phyloP scores from a whole-genome alignment of 2,888 invertebrate species.

The Volucella inflata region DNA sequence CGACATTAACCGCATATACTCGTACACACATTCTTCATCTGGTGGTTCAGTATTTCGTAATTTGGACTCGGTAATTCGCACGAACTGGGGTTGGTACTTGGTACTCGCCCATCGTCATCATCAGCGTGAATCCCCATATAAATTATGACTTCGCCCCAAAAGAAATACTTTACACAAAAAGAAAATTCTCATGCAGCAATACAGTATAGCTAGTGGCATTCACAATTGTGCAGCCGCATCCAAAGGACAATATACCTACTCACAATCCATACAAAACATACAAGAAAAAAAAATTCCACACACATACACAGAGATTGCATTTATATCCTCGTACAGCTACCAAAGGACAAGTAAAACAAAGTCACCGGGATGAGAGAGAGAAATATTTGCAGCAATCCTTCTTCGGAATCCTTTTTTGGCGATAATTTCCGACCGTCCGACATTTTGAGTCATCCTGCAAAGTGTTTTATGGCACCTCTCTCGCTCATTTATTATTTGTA shows the following conservation, averaged over 20 bases:
- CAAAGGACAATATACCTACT: slow-evolving; percentile 64
- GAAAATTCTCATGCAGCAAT: slow-evolving; percentile 59
- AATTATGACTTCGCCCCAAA: slow-evolving; percentile 66
- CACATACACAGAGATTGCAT: slow-evolving; percentile 2
- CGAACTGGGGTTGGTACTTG: slow-evolving; percentile 1
- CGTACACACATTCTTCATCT: not conserved
- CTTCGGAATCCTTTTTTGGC: slow-evolving; percentile 75
- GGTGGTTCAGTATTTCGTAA: not conserved
- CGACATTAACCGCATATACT: slow-evolving; percentile 15
- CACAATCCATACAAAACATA: slow-evolving; percentile 48
- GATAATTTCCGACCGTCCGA: slow-evolving; percentile 75
- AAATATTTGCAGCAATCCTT: slow-evolving; percentile 76
- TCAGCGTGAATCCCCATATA: slow-evolving; percentile 62
- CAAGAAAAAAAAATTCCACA: slow-evolving; percentile 32
- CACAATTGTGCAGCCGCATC: slow-evolving; percentile 60
- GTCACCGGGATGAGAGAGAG: slow-evolving; percentile 13
- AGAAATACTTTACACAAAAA: slow-evolving; percentile 54
- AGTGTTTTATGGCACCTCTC: slow-evolving; percentile 76
- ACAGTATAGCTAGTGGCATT: slow-evolving; percentile 39
- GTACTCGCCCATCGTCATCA: slow-evolving; percentile 54
- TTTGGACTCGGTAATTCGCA: slow-evolving; percentile 9
- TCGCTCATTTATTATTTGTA: slow-evolving; percentile 76
- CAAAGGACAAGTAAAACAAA: slow-evolving; percentile 5
- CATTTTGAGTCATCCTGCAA: slow-evolving; percentile 75
- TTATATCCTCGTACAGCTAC: not conserved